Percentiles rank a stretch among this genome's conserved stretches.
phyloP scores from a whole-genome alignment of 1,140 invertebrate genomes.

The Eumeta japonica region DNA sequence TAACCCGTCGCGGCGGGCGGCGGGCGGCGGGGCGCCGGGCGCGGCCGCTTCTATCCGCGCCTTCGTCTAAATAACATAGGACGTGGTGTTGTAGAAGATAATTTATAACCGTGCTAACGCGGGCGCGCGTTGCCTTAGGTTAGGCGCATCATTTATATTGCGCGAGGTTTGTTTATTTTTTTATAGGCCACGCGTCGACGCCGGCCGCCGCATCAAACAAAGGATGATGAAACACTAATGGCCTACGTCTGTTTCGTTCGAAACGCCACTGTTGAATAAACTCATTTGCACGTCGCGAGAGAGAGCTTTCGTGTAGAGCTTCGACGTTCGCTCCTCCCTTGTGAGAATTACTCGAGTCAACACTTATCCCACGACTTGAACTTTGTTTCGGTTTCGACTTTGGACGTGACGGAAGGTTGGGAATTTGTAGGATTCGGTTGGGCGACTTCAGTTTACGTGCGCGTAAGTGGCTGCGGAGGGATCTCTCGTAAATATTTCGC shows the following conservation, averaged over 20 bases:
- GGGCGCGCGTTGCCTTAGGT: constrained; percentile 40
- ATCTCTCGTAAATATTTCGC: too few species aligned
- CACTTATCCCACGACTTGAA: too few species aligned
- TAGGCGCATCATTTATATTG: constrained; percentile 54
- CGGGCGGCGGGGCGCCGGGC: constrained; percentile 16
- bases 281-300: constrained; percentile 36
- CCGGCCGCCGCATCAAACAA: constrained; percentile 45
- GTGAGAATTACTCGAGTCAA: too few species aligned
- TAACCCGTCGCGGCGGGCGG: constrained; percentile 30
- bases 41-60: too few species aligned
- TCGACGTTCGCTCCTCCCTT: too few species aligned
- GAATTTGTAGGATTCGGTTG: too few species aligned
- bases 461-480: too few species aligned
- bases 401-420: too few species aligned
- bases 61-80: constrained; percentile 43
- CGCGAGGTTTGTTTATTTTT: constrained; percentile 51
- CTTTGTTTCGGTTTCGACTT: too few species aligned
- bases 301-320: too few species aligned
- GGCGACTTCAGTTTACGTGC: too few species aligned
- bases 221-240: constrained; percentile 48
- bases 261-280: constrained; percentile 41
- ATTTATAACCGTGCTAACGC: constrained; percentile 47
- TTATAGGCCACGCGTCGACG: constrained; percentile 33
- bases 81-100: constrained; percentile 41
- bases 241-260: constrained; percentile 34